phyloP scores from a whole-genome alignment of 2,797 vertebrate genomes.

The Rhadinocentrus ornatus region DNA sequence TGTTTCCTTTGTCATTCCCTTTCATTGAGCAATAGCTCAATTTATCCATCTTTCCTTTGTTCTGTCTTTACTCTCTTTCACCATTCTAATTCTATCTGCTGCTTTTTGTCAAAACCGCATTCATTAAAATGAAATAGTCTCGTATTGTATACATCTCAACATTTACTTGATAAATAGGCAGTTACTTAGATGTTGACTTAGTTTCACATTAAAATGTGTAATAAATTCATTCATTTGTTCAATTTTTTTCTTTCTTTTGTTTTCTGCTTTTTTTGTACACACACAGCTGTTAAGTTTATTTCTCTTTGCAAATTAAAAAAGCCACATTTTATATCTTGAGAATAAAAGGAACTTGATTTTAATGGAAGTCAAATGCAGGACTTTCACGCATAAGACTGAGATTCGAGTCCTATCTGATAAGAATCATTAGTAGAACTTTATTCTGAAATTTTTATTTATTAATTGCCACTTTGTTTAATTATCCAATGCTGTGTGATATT shows the following conservation, averaged over 20 bases:
- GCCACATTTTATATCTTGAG: background rate
- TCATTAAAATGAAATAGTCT: background rate
- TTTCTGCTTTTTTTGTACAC: background rate
- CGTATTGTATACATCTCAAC: background rate
- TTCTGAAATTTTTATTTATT: too few species aligned
- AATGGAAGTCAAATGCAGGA: background rate
- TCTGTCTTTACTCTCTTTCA: constrained; percentile 3
- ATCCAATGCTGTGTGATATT: too few species aligned
- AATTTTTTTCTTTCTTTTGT: background rate
- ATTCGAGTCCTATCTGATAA: background rate
- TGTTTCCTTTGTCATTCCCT: constrained; percentile 24
- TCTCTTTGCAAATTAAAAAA: background rate
- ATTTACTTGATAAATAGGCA: background rate
- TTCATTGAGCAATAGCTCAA: constrained; percentile 35
- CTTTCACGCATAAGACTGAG: background rate
- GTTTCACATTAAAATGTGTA: background rate
- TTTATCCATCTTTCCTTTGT: constrained; percentile 25
- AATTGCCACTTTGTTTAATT: background rate
- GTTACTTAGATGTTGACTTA: background rate
- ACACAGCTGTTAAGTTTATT: background rate
- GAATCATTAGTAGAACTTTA: too few species aligned
- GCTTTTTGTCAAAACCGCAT: background rate
- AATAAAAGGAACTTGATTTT: background rate
- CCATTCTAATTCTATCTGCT: background rate
- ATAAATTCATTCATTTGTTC: background rate